Percentiles rank a stretch among this genome's conserved stretches.
phyloP scores from a whole-genome alignment of 2,797 vertebrate species.

The Haliaeetus vocifer region DNA sequence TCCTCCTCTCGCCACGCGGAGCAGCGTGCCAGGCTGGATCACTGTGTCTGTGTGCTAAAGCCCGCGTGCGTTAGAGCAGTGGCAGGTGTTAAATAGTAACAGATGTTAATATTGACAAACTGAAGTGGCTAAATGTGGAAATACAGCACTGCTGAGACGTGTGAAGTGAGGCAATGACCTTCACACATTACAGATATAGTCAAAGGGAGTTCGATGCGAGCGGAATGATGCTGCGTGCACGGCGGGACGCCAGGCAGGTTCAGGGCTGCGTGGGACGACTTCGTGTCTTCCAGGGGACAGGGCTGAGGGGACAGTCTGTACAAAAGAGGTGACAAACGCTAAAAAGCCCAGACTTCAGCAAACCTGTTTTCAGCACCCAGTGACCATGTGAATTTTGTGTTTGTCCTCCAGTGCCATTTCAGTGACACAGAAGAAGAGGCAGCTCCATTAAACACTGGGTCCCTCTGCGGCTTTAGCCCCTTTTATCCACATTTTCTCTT shows the following conservation, averaged over 20 bases:
- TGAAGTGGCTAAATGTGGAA: slow-evolving; percentile 53
- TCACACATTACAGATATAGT: not conserved
- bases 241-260: rapidly evolving
- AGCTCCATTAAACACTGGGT: not conserved
- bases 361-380: not conserved
- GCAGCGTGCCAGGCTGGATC: not conserved
- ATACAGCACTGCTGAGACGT: slow-evolving; percentile 48
- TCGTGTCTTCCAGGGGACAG: not conserved
- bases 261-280: rapidly evolving
- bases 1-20: rapidly evolving
- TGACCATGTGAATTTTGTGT: not conserved
- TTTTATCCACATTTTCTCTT: not conserved
- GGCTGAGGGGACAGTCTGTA: not conserved
- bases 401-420: not conserved
- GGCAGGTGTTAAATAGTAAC: slow-evolving; percentile 64
- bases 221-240: rapidly evolving
- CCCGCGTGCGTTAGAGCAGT: not conserved
- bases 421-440: not conserved
- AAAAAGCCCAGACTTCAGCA: not conserved
- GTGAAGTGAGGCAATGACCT: slow-evolving; percentile 58
- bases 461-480: not conserved
- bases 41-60: not conserved
- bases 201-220: not conserved
- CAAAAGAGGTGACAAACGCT: not conserved
- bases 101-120: slow-evolving; percentile 69